These are phyloP conservation scores for Strigamia crassipes DNA, from an alignment of 2,888 invertebrate species.

Conservation along the genomic window DNA sequence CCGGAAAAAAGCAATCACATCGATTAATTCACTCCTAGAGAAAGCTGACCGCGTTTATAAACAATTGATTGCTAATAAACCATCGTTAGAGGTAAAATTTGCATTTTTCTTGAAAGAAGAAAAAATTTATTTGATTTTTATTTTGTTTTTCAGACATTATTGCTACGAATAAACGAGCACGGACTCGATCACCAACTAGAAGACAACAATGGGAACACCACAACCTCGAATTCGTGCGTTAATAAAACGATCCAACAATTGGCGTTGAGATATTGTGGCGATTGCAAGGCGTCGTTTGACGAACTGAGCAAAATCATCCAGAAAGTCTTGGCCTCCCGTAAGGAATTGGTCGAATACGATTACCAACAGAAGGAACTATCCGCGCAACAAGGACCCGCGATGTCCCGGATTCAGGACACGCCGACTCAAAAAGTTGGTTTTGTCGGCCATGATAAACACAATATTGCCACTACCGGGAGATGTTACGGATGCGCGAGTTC, in stretches of 20 bases:
- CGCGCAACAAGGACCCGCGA: conserved; percentile 35
- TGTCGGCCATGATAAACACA: conserved; percentile 40
- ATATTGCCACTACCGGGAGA: conserved; percentile 50
- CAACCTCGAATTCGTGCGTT: conserved; percentile 62
- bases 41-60: conserved; percentile 91
- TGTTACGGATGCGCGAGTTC: conserved; percentile 73
- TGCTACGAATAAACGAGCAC: conserved; percentile 87
- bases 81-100: conserved; percentile 47
- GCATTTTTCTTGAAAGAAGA: too few species aligned
- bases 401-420: conserved; percentile 43
- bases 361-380: conserved; percentile 61
- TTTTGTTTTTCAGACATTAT: conserved; percentile 60
- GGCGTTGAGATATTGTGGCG: conserved; percentile 92
- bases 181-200: conserved; percentile 58
- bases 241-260: conserved; percentile 91
- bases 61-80: conserved; percentile 83
- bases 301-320: conserved; percentile 78
- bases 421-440: conserved; percentile 14
- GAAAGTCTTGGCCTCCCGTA: conserved; percentile 86
- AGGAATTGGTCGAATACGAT: conserved; percentile 90
- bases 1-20: conserved; percentile 88
- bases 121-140: too few species aligned
- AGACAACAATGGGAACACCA: conserved; percentile 56
- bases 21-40: conserved; percentile 86
- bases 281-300: conserved; percentile 92